Evolutionary conservation across 2,797 vertebrate species (phyloP).

Genomic region (Rhodeus uyekii): DNA sequence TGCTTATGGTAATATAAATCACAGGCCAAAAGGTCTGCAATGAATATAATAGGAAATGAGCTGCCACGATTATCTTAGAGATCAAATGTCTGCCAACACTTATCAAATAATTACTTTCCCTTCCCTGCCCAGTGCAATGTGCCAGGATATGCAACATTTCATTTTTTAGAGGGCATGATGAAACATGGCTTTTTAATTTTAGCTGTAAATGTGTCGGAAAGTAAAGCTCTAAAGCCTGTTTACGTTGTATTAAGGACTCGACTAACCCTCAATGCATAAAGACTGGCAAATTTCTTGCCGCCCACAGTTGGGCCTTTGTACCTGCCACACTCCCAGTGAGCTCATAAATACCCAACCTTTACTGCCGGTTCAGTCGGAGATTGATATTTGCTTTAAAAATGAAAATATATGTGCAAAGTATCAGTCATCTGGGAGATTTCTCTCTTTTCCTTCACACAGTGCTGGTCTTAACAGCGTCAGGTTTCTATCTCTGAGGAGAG

Average conservation of each 20-base stretch:
- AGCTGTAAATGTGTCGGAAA: conserved; percentile 66
- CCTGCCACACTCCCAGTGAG: conserved; percentile 54
- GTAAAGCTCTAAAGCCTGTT: conserved; percentile 76
- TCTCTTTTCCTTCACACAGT: conserved; percentile 46
- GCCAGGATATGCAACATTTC: conserved; percentile 57
- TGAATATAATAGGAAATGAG: conserved; percentile 46
- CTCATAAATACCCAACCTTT: conserved; percentile 68
- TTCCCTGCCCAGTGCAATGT: conserved; percentile 49
- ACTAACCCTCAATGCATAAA: conserved; percentile 63
- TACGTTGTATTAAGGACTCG: conserved; percentile 73
- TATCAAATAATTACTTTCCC: conserved; percentile 66
- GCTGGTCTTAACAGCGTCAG: conserved; percentile 30
- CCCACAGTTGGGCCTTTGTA: conserved; percentile 75
- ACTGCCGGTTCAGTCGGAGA: conserved; percentile 53
- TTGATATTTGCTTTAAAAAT: conserved; percentile 63
- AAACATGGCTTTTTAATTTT: conserved; percentile 72
- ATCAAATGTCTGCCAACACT: conserved; percentile 55
- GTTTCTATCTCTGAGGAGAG: conserved; percentile 54
- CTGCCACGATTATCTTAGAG: conserved; percentile 26
- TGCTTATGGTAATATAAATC: conserved; percentile 15
- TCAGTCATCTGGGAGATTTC: conserved; percentile 56
- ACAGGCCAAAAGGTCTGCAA: conserved; percentile 27
- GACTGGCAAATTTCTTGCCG: conserved; percentile 62
- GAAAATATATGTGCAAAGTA: conserved; percentile 53
- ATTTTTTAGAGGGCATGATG: conserved; percentile 62